Conservation (phyloP, 2,113 vertebrate species). For the Ctenomys sociabilis region DNA sequence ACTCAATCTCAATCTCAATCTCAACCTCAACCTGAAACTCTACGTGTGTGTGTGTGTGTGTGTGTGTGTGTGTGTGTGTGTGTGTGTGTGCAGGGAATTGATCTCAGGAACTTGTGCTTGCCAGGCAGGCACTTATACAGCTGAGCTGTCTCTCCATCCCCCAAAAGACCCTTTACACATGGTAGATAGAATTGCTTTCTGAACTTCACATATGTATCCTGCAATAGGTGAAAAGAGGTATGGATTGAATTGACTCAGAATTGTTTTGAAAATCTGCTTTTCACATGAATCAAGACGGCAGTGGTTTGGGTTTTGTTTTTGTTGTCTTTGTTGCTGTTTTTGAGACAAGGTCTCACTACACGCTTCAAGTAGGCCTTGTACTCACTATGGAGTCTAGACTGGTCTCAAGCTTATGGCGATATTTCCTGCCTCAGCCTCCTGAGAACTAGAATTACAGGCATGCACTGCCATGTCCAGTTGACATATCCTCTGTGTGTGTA, state of each 20-base stretch:
- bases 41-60: too few species aligned
- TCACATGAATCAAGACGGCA: not conserved
- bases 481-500: not conserved
- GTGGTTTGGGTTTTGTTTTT: not conserved
- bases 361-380: not conserved
- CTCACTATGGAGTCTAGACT: not conserved
- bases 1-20: too few species aligned
- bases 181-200: not conserved
- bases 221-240: not conserved
- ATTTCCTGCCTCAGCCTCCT: not conserved
- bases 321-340: not conserved
- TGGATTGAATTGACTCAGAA: not conserved
- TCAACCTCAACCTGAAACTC: too few species aligned
- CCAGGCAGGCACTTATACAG: too few species aligned
- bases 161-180: not conserved
- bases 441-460: not conserved
- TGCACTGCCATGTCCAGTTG: not conserved
- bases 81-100: too few species aligned
- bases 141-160: too few species aligned
- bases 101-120: too few species aligned
- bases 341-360: not conserved
- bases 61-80: too few species aligned
- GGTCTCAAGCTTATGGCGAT: not conserved
- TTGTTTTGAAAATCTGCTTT: not conserved
- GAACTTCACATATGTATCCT: not conserved